Conservation (phyloP, 2,888 invertebrate species). For the Hydriomena furcata region DNA sequence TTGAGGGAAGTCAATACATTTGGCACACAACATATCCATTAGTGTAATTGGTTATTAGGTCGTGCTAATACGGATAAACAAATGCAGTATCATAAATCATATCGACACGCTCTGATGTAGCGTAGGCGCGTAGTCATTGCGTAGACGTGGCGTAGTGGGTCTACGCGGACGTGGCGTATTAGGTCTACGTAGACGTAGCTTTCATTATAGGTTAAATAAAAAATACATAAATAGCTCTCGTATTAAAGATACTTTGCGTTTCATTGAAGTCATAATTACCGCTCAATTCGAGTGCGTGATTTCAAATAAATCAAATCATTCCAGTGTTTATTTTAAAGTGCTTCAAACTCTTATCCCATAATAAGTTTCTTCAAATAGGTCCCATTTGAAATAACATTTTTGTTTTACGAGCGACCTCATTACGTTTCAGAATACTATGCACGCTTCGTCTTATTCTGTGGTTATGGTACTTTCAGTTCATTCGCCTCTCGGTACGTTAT, state of each 20-base stretch:
- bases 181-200: not conserved
- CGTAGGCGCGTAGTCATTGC: not conserved
- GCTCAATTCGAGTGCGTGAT: too few species aligned
- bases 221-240: too few species aligned
- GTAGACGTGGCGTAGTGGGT: not conserved
- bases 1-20: too few species aligned
- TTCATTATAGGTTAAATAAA: not conserved
- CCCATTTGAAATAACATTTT: constrained; percentile 10
- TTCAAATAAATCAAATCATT: not conserved
- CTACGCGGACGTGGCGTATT: not conserved
- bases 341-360: constrained; percentile 8
- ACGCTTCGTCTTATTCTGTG: constrained; percentile 1
- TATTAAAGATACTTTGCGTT: too few species aligned
- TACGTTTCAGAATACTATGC: constrained; percentile 8
- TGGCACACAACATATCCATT: too few species aligned
- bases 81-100: too few species aligned
- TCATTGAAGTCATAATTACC: too few species aligned
- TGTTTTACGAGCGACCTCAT: constrained; percentile 20
- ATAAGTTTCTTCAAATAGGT: constrained; percentile 11
- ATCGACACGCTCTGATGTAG: not conserved
- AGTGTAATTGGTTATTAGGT: too few species aligned
- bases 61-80: too few species aligned
- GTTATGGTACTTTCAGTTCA: constrained; percentile 3
- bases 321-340: not conserved
- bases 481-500: constrained; percentile 13